Conservation (phyloP, 2,888 invertebrate genomes). For the Notodromas monacha region DNA sequence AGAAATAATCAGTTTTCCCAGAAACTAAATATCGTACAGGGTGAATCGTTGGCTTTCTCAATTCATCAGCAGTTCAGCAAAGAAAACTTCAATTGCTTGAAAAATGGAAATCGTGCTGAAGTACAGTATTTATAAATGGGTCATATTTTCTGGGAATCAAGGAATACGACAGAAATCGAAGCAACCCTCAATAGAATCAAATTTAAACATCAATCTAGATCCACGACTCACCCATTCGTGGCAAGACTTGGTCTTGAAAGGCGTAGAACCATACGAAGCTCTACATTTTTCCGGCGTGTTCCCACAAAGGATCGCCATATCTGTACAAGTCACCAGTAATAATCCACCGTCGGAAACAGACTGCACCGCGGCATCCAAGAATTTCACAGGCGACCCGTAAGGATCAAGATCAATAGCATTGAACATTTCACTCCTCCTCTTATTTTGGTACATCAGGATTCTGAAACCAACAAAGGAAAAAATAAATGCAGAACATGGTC, state of each 20-base stretch:
- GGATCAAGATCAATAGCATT: constrained; percentile 84
- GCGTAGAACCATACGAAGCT: constrained; percentile 66
- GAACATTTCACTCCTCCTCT: constrained; percentile 28
- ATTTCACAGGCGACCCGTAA: constrained; percentile 73
- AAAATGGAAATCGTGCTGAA: background rate
- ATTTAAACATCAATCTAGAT: background rate
- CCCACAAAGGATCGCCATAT: constrained; percentile 72
- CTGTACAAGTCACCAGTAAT: constrained; percentile 77
- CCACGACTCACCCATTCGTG: constrained; percentile 71
- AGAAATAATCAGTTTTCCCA: too few species aligned
- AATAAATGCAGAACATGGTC: too few species aligned
- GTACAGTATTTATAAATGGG: background rate
- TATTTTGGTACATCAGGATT: constrained; percentile 7
- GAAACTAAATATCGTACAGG: too few species aligned
- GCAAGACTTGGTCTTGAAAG: constrained; percentile 48
- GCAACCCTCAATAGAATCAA: background rate
- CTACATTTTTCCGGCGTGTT: constrained; percentile 76
- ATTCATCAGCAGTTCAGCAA: too few species aligned
- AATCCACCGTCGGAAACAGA: constrained; percentile 32
- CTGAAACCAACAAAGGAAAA: background rate
- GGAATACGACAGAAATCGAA: background rate
- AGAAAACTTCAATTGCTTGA: too few species aligned
- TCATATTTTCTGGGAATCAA: background rate
- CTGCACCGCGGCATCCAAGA: constrained; percentile 53
- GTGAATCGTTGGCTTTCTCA: too few species aligned